These are phyloP conservation scores for Paralichthys olivaceus DNA, from an alignment of 2,113 vertebrate species.

Conservation along the genomic window DNA sequence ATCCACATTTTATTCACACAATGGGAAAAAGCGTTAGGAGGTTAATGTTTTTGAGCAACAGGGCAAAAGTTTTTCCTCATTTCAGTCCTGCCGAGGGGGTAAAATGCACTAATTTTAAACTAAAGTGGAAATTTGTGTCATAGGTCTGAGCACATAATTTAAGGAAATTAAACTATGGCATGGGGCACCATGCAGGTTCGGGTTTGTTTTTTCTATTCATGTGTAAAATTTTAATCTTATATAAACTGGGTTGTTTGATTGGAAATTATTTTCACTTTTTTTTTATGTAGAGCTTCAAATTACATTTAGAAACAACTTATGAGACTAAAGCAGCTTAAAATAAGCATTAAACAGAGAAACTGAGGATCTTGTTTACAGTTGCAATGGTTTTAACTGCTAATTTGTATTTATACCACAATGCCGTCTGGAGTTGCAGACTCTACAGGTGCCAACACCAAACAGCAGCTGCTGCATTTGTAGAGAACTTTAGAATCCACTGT, in stretches of 20 bases:
- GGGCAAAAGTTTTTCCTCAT: neutral
- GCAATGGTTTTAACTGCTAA: neutral
- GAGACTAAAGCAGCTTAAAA: neutral
- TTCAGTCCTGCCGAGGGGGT: neutral
- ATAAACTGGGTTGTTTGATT: neutral
- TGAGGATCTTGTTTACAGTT: neutral
- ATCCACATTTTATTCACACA: conserved; percentile 20
- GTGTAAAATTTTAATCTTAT: neutral
- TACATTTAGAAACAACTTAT: neutral
- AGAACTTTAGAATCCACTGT: neutral
- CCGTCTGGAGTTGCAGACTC: too few relatives aligned
- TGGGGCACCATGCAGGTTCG: neutral
- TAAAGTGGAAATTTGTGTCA: conserved; percentile 10
- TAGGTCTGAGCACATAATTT: conserved; percentile 15
- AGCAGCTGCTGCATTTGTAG: too few relatives aligned
- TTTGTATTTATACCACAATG: neutral
- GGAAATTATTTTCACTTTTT: neutral
- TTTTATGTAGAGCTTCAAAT: neutral
- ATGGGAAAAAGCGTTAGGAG: conserved; percentile 7
- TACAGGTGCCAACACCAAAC: too few relatives aligned
- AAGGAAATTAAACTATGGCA: neutral
- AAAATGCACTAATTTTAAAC: neutral
- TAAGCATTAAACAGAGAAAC: neutral
- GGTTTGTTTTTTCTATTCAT: neutral
- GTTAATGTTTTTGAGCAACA: conserved; percentile 3